Conservation (phyloP, 2,797 vertebrate genomes). For the Mionectes olivaceus region DNA sequence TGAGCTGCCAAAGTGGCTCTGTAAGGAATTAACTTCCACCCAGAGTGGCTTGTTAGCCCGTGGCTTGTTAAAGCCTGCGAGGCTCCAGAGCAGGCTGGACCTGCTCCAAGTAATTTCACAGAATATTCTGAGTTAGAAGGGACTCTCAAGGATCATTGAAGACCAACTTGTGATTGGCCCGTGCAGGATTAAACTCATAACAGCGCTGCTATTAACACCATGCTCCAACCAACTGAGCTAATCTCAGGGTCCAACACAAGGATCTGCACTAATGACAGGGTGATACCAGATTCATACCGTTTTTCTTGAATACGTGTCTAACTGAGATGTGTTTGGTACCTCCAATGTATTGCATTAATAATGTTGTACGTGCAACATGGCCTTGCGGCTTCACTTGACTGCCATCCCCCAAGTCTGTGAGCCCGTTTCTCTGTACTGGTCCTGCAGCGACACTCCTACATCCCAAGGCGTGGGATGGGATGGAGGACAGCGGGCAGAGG, state of each 20-base stretch:
- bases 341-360: rapidly evolving
- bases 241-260: neutral
- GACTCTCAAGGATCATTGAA: neutral
- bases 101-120: neutral
- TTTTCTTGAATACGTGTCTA: rapidly evolving
- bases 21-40: rapidly evolving
- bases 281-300: rapidly evolving
- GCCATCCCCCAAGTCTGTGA: rapidly evolving
- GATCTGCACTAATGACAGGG: neutral
- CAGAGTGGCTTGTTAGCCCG: neutral
- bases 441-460: rapidly evolving
- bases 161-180: neutral
- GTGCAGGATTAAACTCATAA: neutral
- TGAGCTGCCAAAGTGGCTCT: neutral
- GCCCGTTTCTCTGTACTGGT: rapidly evolving
- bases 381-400: rapidly evolving
- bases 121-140: neutral
- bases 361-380: rapidly evolving
- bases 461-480: neutral
- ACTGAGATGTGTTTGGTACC: neutral
- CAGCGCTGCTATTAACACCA: neutral
- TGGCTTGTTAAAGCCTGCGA: neutral
- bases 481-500: rapidly evolving
- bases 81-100: neutral
- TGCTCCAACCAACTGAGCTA: neutral